Base-by-base conservation (phyloP, 2,797 vertebrate genomes). In the Pristis pectinata region DNA sequence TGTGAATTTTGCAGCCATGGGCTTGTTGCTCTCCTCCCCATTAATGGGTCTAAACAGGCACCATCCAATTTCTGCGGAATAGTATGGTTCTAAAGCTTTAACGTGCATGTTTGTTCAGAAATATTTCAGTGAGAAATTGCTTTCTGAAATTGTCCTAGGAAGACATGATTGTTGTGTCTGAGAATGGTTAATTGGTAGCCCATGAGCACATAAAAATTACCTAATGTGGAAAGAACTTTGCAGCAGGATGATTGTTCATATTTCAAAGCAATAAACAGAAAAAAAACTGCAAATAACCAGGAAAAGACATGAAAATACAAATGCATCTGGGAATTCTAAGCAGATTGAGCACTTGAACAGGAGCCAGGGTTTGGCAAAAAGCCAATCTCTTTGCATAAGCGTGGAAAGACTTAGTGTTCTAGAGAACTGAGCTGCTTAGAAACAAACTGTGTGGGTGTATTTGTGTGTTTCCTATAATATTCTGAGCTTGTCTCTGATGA, bases 261-360 rank as follows among this genome's bases (percentile, higher is more conserved):
- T 96, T 97, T 97, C 96, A 97, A 96, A 97, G 96, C 95, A 96
- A 96, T 94, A 64, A 94, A 92, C 92, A 94, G 95, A 95, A 95
- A 96, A 49, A 97, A 97, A 97, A 96, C 96, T 97, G 96, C 97
- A 97, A 97, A 97, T 97, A 97, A 94, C 92, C 27, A 96, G 95
- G 95, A 96, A 82, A 95, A 95, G 96, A 95, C 96, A 96, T 96
- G 96, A 96, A 97, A 97, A 96, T 96, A 96, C 53, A 59, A 95
- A 1, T 96, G 96, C 97, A 97, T 97, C 96, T 97, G 97, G 97
- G 97, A 97, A 96, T 97, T 97, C 96, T 97, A 97, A 97, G 95
- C 89, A 95, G 95, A 95, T 83, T 97, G 96, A 97, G 96, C 96
- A 96, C 96, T 95, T 95, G 95, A 96, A 93, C 95, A 96, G 95